A percentile compares a stretch with the other conserved stretches of the same genome.
Evolutionary conservation across 2,113 vertebrate genomes (phyloP).

Genomic region (Malurus alboscapulatus): DNA sequence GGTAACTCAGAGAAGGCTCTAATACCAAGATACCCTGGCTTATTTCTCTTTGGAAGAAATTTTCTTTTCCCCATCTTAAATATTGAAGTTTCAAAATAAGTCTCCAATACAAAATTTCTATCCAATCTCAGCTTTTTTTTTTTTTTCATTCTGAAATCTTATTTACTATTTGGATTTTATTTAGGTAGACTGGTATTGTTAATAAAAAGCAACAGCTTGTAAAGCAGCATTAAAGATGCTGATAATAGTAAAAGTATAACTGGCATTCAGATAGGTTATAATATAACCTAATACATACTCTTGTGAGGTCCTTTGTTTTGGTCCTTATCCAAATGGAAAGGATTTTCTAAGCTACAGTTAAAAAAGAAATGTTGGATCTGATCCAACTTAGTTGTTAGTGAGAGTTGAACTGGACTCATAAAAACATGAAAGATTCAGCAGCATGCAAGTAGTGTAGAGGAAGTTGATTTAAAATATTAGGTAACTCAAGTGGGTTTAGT

Average conservation of each 20-base stretch:
- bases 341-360: background rate
- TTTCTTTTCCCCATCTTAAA: background rate
- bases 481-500: background rate
- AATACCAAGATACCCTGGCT: background rate
- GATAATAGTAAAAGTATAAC: background rate
- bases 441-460: background rate
- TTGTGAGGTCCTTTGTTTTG: background rate
- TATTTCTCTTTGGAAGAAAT: background rate
- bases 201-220: background rate
- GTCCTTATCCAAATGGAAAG: background rate
- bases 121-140: background rate
- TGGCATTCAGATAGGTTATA: background rate
- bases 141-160: background rate
- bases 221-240: background rate
- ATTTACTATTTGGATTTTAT: background rate
- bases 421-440: slow-evolving; percentile 4
- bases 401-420: background rate
- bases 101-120: background rate
- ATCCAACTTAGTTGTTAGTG: slow-evolving; percentile 9
- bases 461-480: slow-evolving; percentile 8
- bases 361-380: background rate
- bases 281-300: background rate
- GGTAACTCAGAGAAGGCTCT: background rate
- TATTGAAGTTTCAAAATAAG: background rate
- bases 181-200: background rate